Percentiles rank a stretch among this genome's conserved stretches.
Evolutionary conservation across 1,140 invertebrate species (phyloP).

Genomic region (Formica selysi): DNA sequence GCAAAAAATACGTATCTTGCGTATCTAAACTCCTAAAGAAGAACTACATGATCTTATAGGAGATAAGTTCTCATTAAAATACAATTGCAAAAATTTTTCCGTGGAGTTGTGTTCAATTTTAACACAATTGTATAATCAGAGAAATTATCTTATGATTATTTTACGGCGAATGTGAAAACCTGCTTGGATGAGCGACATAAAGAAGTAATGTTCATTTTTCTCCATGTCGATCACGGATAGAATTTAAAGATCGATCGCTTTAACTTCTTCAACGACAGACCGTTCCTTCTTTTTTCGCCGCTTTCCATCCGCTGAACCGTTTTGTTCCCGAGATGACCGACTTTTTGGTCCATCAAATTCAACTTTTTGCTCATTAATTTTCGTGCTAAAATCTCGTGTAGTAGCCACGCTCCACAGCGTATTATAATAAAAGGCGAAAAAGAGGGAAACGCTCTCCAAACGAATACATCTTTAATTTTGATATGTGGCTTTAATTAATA

Average conservation of each 20-base stretch:
- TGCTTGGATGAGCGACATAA: not conserved
- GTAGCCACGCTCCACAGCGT: not conserved
- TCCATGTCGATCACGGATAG: not conserved
- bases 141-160: not conserved
- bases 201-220: slow-evolving; percentile 45
- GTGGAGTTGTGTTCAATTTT: not conserved
- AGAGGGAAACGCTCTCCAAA: not conserved
- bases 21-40: slow-evolving; percentile 13
- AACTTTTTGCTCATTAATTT: slow-evolving; percentile 35
- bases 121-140: not conserved
- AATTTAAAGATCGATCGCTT: slow-evolving; percentile 66
- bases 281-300: slow-evolving; percentile 1
- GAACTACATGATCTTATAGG: not conserved
- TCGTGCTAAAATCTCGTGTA: slow-evolving; percentile 19
- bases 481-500: not conserved
- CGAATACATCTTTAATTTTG: slow-evolving; percentile 1
- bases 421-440: not conserved
- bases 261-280: slow-evolving; percentile 51
- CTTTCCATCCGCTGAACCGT: slow-evolving; percentile 8
- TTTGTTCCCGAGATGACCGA: slow-evolving; percentile 52
- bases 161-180: slow-evolving; percentile 10
- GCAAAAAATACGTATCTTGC: not conserved
- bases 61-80: not conserved
- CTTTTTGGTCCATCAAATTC: slow-evolving; percentile 27
- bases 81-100: no score